Conservation (phyloP, 2,797 vertebrate genomes). For the Cottoperca gobio region DNA sequence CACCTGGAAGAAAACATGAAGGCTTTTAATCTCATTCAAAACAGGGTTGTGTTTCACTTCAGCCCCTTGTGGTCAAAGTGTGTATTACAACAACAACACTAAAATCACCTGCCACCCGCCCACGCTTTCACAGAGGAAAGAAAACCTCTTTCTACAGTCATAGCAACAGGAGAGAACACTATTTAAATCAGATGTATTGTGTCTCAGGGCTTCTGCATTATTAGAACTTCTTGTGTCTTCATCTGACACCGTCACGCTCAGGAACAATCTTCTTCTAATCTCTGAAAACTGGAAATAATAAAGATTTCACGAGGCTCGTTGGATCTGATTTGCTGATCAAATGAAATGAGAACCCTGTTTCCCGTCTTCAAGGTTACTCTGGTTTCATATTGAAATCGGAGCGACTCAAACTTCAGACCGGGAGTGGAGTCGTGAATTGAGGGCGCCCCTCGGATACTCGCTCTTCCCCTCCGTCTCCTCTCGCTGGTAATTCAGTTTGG, state of each 20-base stretch:
- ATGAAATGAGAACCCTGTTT: neutral
- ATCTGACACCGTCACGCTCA: neutral
- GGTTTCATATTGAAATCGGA: conserved; percentile 24
- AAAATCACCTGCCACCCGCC: too few species aligned
- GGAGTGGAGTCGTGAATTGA: conserved; percentile 48
- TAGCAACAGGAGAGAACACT: too few species aligned
- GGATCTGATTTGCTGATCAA: conserved; percentile 8
- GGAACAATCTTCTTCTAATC: neutral
- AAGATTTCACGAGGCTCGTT: too few species aligned
- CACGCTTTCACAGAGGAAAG: too few species aligned
- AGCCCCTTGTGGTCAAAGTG: too few species aligned
- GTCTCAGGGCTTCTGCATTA: too few species aligned
- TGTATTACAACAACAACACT: too few species aligned
- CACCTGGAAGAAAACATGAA: too few species aligned
- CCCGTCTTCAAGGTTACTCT: conserved; percentile 42
- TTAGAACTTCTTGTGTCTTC: neutral
- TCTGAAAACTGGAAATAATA: neutral
- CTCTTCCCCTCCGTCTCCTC: conserved; percentile 51
- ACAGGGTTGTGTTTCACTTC: too few species aligned
- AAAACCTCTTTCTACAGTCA: too few species aligned
- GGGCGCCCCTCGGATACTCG: conserved; percentile 13
- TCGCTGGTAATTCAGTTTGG: conserved; percentile 70
- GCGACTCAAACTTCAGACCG: conserved; percentile 34
- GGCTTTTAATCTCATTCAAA: too few species aligned
- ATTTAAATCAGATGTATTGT: too few species aligned